Base-by-base conservation (phyloP, 2,797 vertebrate species). In the Iguana delicatissima region DNA sequence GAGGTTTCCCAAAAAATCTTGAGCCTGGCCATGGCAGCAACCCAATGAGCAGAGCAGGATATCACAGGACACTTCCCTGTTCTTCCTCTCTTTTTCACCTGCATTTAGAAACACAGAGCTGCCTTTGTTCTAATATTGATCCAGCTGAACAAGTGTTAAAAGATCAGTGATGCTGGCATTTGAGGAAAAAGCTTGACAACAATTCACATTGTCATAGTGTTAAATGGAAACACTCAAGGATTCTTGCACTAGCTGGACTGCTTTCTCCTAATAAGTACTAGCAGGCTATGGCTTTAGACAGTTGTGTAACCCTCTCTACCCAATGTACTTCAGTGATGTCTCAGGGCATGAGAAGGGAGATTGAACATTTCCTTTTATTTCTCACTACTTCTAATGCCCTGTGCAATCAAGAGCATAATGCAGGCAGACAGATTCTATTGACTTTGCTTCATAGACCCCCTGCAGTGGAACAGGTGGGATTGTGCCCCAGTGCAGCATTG, bases 81-180 rank as follows among this genome's bases (percentile, higher is more conserved):
- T 12, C 38, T 35, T 50, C 6, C 35, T 18, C 50, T 42, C 26
- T 46, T n/a, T 67, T 50, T 38, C 18, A 3, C 32, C 57, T 38
- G 4, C 32, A 64, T 55, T 67, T 82, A 64, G 64, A 81, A 12
- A 35, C 26, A 67, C n/a, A 86, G 69, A 82, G 29, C 35, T 22
- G 80, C 29, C 22, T 81, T 82, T 86, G 42, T 76, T 86, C 85
- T 64, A 64, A 55, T 89, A 85, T 89, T 76, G 57, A 86, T 91
- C 29, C 76, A 59, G 38, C 73, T 18, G 62, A 81, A 73, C 26
- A 85, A 83, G 32, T 82, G 85, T 46, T 72, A 35, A 77, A 86
- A 91, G 50, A 82, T 64, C 83, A 86, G 12, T 77, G 69, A 46
- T 76, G 64, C 67, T 89, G 83, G 57, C 67, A 86, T 26, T 42